A percentile compares a stretch with the other conserved stretches of the same genome.
Conservation (phyloP, 2,888 invertebrate genomes). For the Diplazon laetatorius region DNA sequence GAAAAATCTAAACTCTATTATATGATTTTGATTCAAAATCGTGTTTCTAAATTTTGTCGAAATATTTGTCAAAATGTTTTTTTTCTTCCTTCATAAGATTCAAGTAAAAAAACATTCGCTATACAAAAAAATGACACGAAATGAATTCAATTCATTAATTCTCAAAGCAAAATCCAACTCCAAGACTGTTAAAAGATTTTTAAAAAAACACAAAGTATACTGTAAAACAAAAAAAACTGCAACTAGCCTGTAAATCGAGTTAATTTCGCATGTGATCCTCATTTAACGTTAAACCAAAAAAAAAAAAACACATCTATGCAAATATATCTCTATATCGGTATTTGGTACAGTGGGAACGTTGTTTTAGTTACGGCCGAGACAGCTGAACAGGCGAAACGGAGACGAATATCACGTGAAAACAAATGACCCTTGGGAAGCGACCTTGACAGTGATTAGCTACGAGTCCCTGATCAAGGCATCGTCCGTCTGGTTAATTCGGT, state of each 20-base stretch:
- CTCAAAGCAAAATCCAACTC: too few species aligned
- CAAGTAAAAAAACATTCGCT: too few species aligned
- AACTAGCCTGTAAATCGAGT: background rate
- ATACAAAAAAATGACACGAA: too few species aligned
- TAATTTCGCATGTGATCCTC: constrained; percentile 16
- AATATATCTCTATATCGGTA: too few species aligned
- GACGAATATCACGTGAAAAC: constrained; percentile 88
- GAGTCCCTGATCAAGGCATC: constrained; percentile 82
- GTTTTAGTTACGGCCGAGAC: constrained; percentile 82
- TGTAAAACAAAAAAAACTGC: constrained; percentile 1
- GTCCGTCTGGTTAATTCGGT: constrained; percentile 77
- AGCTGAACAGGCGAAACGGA: constrained; percentile 83
- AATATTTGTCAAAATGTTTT: too few species aligned
- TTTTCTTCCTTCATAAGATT: too few species aligned
- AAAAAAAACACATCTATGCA: too few species aligned
- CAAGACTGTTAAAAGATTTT: too few species aligned
- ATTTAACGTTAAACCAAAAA: constrained; percentile 75
- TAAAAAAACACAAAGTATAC: background rate
- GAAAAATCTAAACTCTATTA: too few species aligned
- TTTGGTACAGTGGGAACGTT: constrained; percentile 82
- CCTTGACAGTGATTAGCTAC: constrained; percentile 83
- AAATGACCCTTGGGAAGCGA: constrained; percentile 87
- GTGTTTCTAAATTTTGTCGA: too few species aligned
- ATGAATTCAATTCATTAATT: too few species aligned
- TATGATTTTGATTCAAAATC: too few species aligned